Base-by-base conservation (phyloP, 2,888 invertebrate species). In the Acanthosoma haemorrhoidale region DNA sequence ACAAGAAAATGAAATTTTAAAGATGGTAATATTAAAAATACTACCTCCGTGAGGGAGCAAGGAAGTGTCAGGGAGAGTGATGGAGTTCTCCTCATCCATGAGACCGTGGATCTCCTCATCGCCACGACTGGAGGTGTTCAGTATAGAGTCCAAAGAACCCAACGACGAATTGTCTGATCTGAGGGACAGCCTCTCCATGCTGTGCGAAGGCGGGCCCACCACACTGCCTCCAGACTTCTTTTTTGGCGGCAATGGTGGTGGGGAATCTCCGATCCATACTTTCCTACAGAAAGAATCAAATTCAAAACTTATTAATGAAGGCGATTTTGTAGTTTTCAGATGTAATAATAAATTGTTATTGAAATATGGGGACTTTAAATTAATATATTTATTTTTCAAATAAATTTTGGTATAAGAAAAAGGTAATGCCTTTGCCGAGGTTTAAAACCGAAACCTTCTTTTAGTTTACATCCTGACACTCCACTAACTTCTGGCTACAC, bases 111-210 rank as follows among this genome's bases (percentile, higher is more conserved):
- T 84, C 79, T 91, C 91, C 75, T 87, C 76, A 38, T 77, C 88
- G 77, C 91, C 92, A 76, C 91, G 89, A 70, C 90, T 86, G n/a
- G 93, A 93, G 76, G 89, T 90, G 81, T 94, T 94, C 76, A 93
- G 82, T 80, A 92, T 90, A 0, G 94, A 94, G 80, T 94, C 93
- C 76, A 92, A 82, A 76, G 94, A 94, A 67, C 92, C 92, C 69
- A 86, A 81, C 74, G 87, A 81, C 72, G 86, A 86, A 72, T 87
- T 87, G 79, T 88, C 88, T 43, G 92, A 92, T 76, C 91, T 85
- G 73, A 91, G 83, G 0, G 77, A 77, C 9, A 77, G 71, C 31
- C 75, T 71, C 58, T 77, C 77, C 72, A 77, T 72, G 5, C 75
- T 74, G 34, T 71, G 72, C 8, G 72, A 72, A 2, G 70, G 73